phyloP scores from a whole-genome alignment of 2,888 invertebrate genomes.

The Mechanitis messenoides region DNA sequence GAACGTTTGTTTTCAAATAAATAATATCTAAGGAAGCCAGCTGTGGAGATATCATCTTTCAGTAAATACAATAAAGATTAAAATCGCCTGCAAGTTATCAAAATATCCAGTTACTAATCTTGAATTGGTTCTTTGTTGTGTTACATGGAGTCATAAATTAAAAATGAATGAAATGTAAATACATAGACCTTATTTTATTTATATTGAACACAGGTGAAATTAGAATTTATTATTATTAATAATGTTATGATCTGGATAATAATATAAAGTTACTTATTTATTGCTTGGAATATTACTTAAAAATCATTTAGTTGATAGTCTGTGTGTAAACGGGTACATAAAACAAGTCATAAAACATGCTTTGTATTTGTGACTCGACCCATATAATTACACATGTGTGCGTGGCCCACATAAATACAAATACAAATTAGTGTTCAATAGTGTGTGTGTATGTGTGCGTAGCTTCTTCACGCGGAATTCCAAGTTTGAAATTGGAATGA shows the following conservation, averaged over 20 bases:
- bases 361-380: conserved; percentile 56
- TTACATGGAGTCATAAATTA: conserved; percentile 10
- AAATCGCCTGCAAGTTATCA: conserved; percentile 20
- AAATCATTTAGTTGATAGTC: conserved; percentile 14
- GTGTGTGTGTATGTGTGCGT: conserved; percentile 53
- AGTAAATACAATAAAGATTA: conserved; percentile 16
- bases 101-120: conserved; percentile 23
- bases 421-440: conserved; percentile 56
- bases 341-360: conserved; percentile 39
- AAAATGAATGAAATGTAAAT: conserved; percentile 10
- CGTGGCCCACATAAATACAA: conserved; percentile 67
- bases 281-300: too few relatives aligned
- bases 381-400: conserved; percentile 55
- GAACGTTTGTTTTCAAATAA: conserved; percentile 10
- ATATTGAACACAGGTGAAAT: background rate
- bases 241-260: too few relatives aligned
- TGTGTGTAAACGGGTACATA: conserved; percentile 30
- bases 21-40: conserved; percentile 10
- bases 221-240: background rate
- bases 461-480: conserved; percentile 69
- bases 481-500: conserved; percentile 74
- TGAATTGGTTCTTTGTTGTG: conserved; percentile 18
- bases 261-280: too few relatives aligned
- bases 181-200: background rate
- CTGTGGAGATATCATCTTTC: conserved; percentile 19